Evolutionary conservation across 2,888 invertebrate species (phyloP).

Genomic region (Yponomeuta malinellus): DNA sequence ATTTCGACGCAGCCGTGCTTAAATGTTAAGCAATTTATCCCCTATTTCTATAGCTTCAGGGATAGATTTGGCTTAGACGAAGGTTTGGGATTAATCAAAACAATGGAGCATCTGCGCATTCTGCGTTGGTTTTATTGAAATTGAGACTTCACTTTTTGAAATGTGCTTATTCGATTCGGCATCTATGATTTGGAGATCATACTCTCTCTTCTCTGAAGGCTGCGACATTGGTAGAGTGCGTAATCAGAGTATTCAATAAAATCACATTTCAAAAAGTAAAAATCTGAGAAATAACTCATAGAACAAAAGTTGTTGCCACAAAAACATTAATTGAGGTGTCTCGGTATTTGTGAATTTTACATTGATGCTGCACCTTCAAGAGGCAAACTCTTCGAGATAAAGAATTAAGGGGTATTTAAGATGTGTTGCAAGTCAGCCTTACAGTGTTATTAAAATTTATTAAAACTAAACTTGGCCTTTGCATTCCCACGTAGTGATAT

Average conservation of each 20-base stretch:
- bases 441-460: no score
- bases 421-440: no score
- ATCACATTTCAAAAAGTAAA: not conserved
- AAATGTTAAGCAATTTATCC: not conserved
- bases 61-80: not conserved
- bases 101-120: not conserved
- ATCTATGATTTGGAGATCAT: not conserved
- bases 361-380: no score
- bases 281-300: no score
- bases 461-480: no score
- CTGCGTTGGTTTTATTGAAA: not conserved
- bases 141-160: not conserved
- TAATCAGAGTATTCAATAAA: not conserved
- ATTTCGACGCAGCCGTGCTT: not conserved
- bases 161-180: not conserved
- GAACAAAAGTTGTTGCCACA: no score
- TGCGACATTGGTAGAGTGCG: not conserved
- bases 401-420: no score
- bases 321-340: no score
- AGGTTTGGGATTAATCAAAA: not conserved
- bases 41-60: not conserved
- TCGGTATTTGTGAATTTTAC: no score
- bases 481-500: no score
- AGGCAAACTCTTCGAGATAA: no score
- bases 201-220: not conserved